These are phyloP conservation scores for Poeciliopsis gracilis DNA, from an alignment of 2,797 vertebrate species.

Conservation along the genomic window DNA sequence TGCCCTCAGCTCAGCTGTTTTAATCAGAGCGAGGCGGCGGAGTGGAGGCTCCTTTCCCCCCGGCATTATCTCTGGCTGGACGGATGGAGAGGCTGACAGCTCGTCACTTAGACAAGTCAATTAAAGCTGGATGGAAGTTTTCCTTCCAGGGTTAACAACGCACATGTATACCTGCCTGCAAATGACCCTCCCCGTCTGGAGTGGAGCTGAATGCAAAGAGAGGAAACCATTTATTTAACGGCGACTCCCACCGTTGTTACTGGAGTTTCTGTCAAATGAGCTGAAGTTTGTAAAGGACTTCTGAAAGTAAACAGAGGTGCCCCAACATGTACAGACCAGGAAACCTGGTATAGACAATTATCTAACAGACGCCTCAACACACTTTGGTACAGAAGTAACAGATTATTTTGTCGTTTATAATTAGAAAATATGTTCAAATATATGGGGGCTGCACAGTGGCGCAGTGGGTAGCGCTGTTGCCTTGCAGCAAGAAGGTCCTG, in stretches of 20 bases:
- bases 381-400: background rate
- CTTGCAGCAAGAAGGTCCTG: too few species aligned
- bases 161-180: conserved; percentile 14
- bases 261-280: conserved; percentile 16
- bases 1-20: conserved; percentile 77
- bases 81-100: conserved; percentile 60
- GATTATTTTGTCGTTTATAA: background rate
- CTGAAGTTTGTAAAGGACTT: conserved; percentile 24
- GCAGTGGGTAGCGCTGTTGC: too few species aligned
- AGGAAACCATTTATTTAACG: conserved; percentile 37
- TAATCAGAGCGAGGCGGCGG: conserved; percentile 83
- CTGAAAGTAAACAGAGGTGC: background rate
- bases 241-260: conserved; percentile 30
- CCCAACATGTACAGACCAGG: background rate
- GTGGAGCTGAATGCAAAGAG: conserved; percentile 27
- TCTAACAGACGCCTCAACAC: background rate
- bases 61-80: conserved; percentile 63
- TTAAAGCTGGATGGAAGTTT: conserved; percentile 64
- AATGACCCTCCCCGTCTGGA: conserved; percentile 39
- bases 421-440: background rate
- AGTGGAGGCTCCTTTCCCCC: conserved; percentile 65
- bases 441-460: too few species aligned
- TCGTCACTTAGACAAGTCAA: conserved; percentile 65
- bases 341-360: background rate
- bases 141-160: conserved; percentile 34